A percentile compares a stretch with the other conserved stretches of the same genome.
These are phyloP conservation scores for human DNA, from an alignment of 2,113 vertebrate genomes.

Conservation along the genomic window GRCh38 chr5:64206001-64206500, in stretches of 20 bases:
- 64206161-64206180: background rate
- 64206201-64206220: background rate
- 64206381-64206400: background rate
- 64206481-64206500: background rate
- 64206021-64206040: background rate
- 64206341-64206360: conserved; percentile 6
- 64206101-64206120: background rate
- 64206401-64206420: background rate
- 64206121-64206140: background rate
- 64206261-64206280: background rate
- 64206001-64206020: background rate
- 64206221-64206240: background rate
- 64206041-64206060: background rate
- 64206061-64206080: background rate
- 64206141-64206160: background rate
- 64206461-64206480: background rate
- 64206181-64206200: background rate
- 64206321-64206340: background rate
- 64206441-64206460: background rate
- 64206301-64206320: background rate
- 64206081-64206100: background rate
- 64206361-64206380: background rate
- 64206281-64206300: background rate
- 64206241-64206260: background rate
- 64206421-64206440: background rate